Evolutionary conservation across 2,888 invertebrate species (phyloP).

Genomic region (Incurvaria masculella): DNA sequence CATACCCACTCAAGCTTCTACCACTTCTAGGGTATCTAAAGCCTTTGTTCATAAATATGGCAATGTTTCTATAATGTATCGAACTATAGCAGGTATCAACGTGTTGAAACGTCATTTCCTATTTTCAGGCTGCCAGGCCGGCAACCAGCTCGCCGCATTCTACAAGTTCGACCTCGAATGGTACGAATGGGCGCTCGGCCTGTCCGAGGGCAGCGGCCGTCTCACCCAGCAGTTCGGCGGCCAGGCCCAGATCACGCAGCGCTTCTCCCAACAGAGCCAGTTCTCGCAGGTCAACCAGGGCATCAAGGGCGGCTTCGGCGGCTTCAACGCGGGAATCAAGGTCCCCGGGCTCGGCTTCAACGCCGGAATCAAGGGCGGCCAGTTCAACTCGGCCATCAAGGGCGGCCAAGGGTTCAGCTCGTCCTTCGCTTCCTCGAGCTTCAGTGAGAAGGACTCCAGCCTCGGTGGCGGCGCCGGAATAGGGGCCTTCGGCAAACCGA

Average conservation of each 20-base stretch:
- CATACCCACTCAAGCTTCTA: too few species aligned
- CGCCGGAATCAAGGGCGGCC: slow-evolving; percentile 8
- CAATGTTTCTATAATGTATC: not conserved
- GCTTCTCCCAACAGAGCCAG: slow-evolving; percentile 21
- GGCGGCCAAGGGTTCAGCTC: not conserved
- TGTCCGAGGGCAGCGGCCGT: slow-evolving; percentile 33
- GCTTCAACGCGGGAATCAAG: slow-evolving; percentile 4
- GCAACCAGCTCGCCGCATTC: slow-evolving; percentile 57
- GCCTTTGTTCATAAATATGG: too few species aligned
- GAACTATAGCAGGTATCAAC: not conserved
- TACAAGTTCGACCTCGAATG: slow-evolving; percentile 60
- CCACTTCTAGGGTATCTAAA: too few species aligned
- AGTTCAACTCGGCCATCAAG: slow-evolving; percentile 11
- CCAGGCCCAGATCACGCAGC: slow-evolving; percentile 24
- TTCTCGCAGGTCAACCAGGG: slow-evolving; percentile 14
- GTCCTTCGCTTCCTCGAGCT: not conserved
- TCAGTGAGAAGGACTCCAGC: not conserved
- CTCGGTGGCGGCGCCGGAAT: not conserved
- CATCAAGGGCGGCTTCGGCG: slow-evolving; percentile 1
- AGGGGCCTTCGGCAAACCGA: not conserved
- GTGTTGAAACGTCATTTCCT: not conserved
- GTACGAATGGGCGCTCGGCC: slow-evolving; percentile 51
- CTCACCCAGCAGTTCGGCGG: slow-evolving; percentile 30
- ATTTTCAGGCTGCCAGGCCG: slow-evolving; percentile 46
- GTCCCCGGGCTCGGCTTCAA: slow-evolving; percentile 7